Base-by-base conservation (phyloP, 1,140 invertebrate genomes). In the Gonioctena quinquepunctata region DNA sequence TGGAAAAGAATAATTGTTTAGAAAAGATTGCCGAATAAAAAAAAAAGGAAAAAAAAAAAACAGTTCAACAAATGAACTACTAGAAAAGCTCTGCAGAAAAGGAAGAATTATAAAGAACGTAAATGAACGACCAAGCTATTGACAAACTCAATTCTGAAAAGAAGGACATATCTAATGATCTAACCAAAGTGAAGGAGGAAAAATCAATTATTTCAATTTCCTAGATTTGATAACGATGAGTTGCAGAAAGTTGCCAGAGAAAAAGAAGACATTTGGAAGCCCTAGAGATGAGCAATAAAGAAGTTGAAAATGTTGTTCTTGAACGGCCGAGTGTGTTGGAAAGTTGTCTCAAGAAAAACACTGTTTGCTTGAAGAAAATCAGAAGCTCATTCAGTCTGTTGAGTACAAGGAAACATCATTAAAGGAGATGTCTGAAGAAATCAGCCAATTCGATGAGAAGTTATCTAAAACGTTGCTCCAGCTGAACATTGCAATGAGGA, bases 261-360 rank as follows among this genome's bases (percentile, higher is more conserved):
- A 59, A 70, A 70, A 60, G 68, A 73, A 7, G 64, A 70, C 16
- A 66, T 72, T 48, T 74, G 18, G 70, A 74, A 49, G 73, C 73
- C 4, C 19, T 71, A n/a, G 69, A 71, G 65, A 64, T 66, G 62
- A 72, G 70, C 42, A 69, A 75, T 25, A 71, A 63, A 42, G 71
- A 75, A 65, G 70, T 71, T 16, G n/a, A 70, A 23, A 57, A 56
- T 13, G 16, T 68, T n/a, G n/a, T n/a, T n/a, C n/a, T n/a, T n/a
- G n/a, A n/a, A n/a, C n/a, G n/a, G n/a, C n/a, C n/a, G n/a, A n/a
- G n/a, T n/a, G n/a, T n/a, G n/a, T n/a, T n/a, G n/a, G n/a, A n/a
- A n/a, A n/a, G n/a, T n/a, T 56, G 26, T 62, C 18, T 11, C 18
- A 6, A 63, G 61, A 63, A 33, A 63, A 42, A 33, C 8, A 42